Evolutionary conservation across 2,888 invertebrate genomes (phyloP).

Genomic region (Pollenia griseotomentosa): DNA sequence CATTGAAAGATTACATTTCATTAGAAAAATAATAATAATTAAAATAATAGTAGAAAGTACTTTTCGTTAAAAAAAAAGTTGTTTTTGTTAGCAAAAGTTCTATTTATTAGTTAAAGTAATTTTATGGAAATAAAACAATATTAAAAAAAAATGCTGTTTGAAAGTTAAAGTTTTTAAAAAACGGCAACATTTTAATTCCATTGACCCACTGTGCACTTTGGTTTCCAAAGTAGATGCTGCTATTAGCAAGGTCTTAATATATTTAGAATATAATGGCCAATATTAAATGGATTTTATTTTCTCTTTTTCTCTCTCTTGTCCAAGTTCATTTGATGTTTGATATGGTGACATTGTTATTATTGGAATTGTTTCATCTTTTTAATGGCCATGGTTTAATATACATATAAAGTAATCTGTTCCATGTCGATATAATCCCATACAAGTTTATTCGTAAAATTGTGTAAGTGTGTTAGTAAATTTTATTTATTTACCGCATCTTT

Average conservation of each 20-base stretch:
- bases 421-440: neutral
- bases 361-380: constrained; percentile 3
- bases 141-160: neutral
- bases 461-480: neutral
- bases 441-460: neutral
- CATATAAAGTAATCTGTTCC: neutral
- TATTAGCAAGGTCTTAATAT: constrained; percentile 39
- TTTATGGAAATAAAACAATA: neutral
- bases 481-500: constrained; percentile 17
- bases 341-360: constrained; percentile 45
- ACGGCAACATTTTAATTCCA: neutral
- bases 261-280: constrained; percentile 34
- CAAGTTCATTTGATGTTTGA: constrained; percentile 33
- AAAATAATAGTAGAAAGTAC: no score
- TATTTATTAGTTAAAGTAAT: neutral
- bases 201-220: neutral
- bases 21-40: no score
- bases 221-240: neutral
- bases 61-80: no score
- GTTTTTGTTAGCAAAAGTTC: no score
- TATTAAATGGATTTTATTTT: constrained; percentile 35
- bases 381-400: neutral
- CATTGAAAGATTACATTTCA: no score
- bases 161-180: neutral
- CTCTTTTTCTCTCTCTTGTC: neutral